A percentile compares a stretch with the other conserved stretches of the same genome.
These are phyloP conservation scores for Cylindroiulus punctatus DNA, from an alignment of 2,888 invertebrate species.

Conservation along the genomic window DNA sequence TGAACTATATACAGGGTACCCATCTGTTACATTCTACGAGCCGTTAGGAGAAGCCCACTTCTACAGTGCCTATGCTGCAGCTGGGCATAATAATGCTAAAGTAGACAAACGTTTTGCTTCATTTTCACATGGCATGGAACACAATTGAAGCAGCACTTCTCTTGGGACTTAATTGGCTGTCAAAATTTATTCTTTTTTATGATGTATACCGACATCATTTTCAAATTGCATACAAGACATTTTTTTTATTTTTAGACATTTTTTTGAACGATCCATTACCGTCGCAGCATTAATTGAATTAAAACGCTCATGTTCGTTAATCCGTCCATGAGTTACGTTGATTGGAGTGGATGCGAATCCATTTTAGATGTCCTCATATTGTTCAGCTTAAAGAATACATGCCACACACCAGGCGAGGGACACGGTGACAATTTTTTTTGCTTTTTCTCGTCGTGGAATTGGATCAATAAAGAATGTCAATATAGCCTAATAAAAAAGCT, in stretches of 20 bases:
- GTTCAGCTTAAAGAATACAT: neutral
- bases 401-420: neutral
- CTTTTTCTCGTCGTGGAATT: neutral
- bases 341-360: neutral
- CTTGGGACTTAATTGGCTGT: neutral
- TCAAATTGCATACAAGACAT: neutral
- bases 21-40: no score
- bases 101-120: no score
- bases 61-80: no score
- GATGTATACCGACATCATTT: neutral
- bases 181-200: neutral
- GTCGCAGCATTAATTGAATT: neutral
- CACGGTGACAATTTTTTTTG: neutral
- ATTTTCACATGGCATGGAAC: no score
- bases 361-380: neutral
- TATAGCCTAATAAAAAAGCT: constrained; percentile 34
- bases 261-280: neutral
- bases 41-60: no score
- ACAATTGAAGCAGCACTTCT: no score
- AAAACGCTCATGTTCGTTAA: neutral
- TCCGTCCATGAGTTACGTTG: neutral
- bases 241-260: constrained; percentile 3
- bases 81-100: no score
- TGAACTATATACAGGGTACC: no score
- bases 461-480: constrained; percentile 42